Evolutionary conservation across 2,797 vertebrate genomes (phyloP), one percentile per base, ranked within the genome.

Genomic region (Myripristis jacobus): DNA sequence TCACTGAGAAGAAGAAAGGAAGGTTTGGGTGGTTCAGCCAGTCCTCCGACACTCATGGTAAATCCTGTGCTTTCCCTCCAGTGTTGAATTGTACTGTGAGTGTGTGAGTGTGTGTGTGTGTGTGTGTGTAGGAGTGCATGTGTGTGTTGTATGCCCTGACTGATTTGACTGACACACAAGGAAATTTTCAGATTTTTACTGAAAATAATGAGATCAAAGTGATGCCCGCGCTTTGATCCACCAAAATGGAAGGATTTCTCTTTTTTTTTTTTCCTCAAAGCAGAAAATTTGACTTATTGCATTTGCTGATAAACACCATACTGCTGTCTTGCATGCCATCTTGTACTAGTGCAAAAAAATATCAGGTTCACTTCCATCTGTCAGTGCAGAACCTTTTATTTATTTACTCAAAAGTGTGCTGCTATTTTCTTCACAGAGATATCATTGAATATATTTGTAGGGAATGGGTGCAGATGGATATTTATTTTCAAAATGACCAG

Each of bases 1-100:
- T 99, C 86, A 96, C 96, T 87, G 96, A 96, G 81, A 98, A 98
- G 96, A 99, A 97, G 97, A 99, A 96, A 94, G 96, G 95, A 94
- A 96, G 94, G 93, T 96, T 99, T 96, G 95, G 94, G 87, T 96
- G 94, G 94, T 97, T 98, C 95, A 96, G 93, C 92, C 96, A 96
- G 93, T 96, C 95, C 93, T 93, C 96, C 93, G 96, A 96, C 91
- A 97, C 97, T 94, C 97, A 97, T 93, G 97, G 97, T 98, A 98
- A 99, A 95, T 94, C 82, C 83, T 88, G 78, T 90, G 78, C 85
- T 93, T 94, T 94, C 89, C 90, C 87, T 84, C 52, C 79, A 73
- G 73, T 84, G 66, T 88, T 48, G 11, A 22, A 1, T 27, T 60
- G 24, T 86, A 43, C 84, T n/a, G n/a, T 53, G 72, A 75, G 66